phyloP scores from a whole-genome alignment of 2,113 vertebrate species.

The Cephalopholis sonnerati region DNA sequence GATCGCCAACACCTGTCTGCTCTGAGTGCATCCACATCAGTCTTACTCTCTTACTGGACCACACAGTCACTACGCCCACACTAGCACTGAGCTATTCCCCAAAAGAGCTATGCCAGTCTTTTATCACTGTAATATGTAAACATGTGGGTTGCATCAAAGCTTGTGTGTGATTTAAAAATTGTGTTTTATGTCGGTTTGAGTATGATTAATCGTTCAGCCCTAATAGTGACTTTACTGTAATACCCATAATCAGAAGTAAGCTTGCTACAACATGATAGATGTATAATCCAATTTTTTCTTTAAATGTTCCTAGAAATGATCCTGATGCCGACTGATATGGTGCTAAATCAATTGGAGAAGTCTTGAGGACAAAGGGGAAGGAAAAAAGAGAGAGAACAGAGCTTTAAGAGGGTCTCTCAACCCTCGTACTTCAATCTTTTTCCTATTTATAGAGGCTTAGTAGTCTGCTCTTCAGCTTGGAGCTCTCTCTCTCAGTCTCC shows the following conservation, averaged over 20 bases:
- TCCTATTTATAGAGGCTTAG: conserved; percentile 60
- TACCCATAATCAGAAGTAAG: neutral
- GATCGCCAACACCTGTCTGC: too few species aligned
- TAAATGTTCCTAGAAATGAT: neutral
- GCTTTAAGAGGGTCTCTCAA: conserved; percentile 35
- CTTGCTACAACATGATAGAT: neutral
- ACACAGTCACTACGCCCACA: too few species aligned
- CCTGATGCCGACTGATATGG: conserved; percentile 3
- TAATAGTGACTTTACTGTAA: neutral
- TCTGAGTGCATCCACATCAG: too few species aligned
- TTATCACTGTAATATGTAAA: too few species aligned
- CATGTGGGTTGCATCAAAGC: too few species aligned
- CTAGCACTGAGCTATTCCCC: too few species aligned
- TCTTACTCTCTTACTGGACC: too few species aligned
- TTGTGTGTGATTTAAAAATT: too few species aligned
- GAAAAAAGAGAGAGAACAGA: neutral
- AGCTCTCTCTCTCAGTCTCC: conserved; percentile 45
- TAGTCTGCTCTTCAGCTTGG: conserved; percentile 35
- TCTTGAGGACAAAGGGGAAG: conserved; percentile 9
- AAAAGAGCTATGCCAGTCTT: too few species aligned
- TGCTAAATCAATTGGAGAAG: conserved; percentile 5
- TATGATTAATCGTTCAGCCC: too few species aligned
- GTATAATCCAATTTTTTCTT: neutral
- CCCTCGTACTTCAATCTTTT: conserved; percentile 29
- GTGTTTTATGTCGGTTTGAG: too few species aligned